These are phyloP conservation scores for Pycnonotus jocosus DNA, from an alignment of 2,113 vertebrate species.

Conservation along the genomic window DNA sequence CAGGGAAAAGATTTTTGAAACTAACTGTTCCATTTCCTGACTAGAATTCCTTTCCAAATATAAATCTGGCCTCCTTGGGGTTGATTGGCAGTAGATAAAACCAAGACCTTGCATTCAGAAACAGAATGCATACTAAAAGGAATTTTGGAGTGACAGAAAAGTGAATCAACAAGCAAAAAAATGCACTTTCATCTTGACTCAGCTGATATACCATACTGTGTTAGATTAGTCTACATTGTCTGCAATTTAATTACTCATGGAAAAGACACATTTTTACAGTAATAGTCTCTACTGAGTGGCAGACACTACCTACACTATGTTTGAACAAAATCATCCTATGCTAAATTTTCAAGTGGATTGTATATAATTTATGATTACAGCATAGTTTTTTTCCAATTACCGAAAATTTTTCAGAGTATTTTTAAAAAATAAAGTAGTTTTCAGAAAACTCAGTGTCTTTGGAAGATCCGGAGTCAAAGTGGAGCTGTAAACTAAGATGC, in stretches of 20 bases:
- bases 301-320: neutral
- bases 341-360: neutral
- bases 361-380: neutral
- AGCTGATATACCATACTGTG: neutral
- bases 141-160: neutral
- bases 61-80: neutral
- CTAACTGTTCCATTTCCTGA: neutral
- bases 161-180: neutral
- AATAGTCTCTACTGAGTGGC: neutral
- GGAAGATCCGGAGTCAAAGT: neutral
- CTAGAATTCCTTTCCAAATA: neutral
- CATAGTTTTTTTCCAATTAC: neutral
- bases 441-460: neutral
- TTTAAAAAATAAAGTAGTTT: neutral
- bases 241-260: neutral
- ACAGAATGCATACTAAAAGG: neutral
- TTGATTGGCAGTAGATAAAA: neutral
- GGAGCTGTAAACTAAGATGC: neutral
- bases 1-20: neutral
- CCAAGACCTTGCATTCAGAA: neutral
- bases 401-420: neutral
- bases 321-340: neutral
- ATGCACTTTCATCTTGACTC: neutral
- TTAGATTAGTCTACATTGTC: neutral
- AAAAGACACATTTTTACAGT: neutral